These are phyloP conservation scores for Amphibalanus amphitrite DNA, from an alignment of 1,140 invertebrate species.

Conservation along the genomic window DNA sequence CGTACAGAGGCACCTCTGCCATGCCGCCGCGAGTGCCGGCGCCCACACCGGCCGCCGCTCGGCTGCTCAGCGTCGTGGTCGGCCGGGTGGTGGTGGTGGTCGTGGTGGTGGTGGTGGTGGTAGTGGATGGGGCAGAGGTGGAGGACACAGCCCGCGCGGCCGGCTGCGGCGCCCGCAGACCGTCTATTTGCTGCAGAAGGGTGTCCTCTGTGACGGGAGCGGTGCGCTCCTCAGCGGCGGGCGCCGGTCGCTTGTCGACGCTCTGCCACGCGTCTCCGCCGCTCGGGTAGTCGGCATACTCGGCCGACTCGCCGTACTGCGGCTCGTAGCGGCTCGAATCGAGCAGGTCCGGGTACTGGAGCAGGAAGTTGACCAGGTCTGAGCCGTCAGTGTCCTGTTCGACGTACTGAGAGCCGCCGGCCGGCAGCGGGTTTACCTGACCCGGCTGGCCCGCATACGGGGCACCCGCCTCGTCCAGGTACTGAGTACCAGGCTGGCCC, in stretches of 20 bases:
- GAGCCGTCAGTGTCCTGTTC: background rate
- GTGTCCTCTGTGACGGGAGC: background rate
- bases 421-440: no score
- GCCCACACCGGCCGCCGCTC: no score
- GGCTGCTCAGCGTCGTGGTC: no score
- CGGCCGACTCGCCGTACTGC: background rate
- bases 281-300: background rate
- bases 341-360: background rate
- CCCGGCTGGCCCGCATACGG: no score
- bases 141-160: no score
- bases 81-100: background rate
- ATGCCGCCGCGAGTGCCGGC: background rate
- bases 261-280: no score
- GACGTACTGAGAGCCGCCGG: no score
- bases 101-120: background rate
- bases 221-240: background rate
- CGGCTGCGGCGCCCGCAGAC: background rate
- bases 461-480: background rate
- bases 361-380: background rate
- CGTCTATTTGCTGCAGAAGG: background rate
- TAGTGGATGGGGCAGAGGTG: background rate
- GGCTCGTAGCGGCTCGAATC: background rate
- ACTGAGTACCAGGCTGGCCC: background rate
- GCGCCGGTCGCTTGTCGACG: no score
- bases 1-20: background rate